Evolutionary conservation across 2,113 vertebrate genomes (phyloP).

Genomic region (Emydocephalus ijimae): DNA sequence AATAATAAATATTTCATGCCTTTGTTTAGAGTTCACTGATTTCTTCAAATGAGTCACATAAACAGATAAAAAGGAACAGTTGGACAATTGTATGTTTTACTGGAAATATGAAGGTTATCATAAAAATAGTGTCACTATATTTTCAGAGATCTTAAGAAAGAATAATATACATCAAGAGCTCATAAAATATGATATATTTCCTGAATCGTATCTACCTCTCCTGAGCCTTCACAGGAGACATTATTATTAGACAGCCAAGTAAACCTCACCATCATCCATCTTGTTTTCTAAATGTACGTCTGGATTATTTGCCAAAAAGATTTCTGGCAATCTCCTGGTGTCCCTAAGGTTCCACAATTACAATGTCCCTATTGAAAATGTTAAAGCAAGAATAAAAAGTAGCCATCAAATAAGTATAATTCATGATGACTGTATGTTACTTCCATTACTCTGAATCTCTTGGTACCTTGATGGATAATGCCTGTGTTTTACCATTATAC

Average conservation of each 20-base stretch:
- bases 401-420: neutral
- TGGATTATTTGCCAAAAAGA: neutral
- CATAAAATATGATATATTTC: slow-evolving; percentile 15
- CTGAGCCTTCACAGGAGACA: slow-evolving; percentile 3
- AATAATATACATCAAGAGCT: slow-evolving; percentile 28
- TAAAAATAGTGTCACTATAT: slow-evolving; percentile 6
- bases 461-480: neutral
- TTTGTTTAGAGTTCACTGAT: slow-evolving; percentile 23
- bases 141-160: slow-evolving; percentile 29
- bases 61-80: slow-evolving; percentile 29
- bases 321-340: neutral
- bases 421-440: neutral
- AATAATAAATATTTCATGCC: neutral
- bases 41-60: slow-evolving; percentile 23
- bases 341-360: neutral
- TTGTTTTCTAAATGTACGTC: neutral
- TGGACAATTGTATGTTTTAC: slow-evolving; percentile 38
- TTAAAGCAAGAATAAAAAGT: neutral
- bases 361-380: neutral
- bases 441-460: slow-evolving; percentile 25
- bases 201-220: neutral
- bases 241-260: neutral
- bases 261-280: neutral
- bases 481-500: neutral
- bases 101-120: slow-evolving; percentile 3